Percentiles rank a stretch among this genome's conserved stretches.
Evolutionary conservation across 2,797 vertebrate species (phyloP).

Genomic region (Sternotherus odoratus): DNA sequence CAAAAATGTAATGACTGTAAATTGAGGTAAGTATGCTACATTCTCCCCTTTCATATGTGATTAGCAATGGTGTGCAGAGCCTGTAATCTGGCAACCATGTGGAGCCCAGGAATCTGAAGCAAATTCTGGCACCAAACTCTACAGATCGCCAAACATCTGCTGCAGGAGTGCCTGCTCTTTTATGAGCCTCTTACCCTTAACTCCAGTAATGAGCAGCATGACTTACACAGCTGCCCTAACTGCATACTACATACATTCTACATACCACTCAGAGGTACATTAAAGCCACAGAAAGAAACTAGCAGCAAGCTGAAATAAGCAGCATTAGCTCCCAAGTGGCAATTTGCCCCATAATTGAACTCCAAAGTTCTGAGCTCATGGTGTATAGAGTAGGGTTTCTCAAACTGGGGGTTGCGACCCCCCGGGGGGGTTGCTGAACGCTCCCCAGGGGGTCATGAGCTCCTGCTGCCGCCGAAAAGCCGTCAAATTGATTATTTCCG

Average conservation of each 20-base stretch:
- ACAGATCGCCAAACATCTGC: not conserved
- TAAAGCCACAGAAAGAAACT: not conserved
- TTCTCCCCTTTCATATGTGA: not conserved
- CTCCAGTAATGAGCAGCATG: not conserved
- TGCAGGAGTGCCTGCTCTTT: not conserved
- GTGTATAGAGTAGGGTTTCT: not conserved
- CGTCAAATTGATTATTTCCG: too few species aligned
- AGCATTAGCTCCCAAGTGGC: not conserved
- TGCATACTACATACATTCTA: not conserved
- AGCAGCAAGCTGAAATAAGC: not conserved
- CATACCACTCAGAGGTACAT: not conserved
- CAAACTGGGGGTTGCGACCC: too few species aligned
- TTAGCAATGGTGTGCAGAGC: not conserved
- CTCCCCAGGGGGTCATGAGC: too few species aligned
- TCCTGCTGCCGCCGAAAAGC: too few species aligned
- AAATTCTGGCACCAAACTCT: not conserved
- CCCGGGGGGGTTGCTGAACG: too few species aligned
- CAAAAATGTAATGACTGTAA: not conserved
- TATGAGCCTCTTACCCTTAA: not conserved
- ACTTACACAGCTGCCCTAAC: not conserved
- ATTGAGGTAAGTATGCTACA: not conserved
- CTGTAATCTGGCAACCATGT: not conserved
- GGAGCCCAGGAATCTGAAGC: not conserved
- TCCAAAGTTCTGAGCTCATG: not conserved
- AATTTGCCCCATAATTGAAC: not conserved